These are phyloP conservation scores for Cydia splendana DNA, from an alignment of 1,140 invertebrate genomes.

Conservation along the genomic window DNA sequence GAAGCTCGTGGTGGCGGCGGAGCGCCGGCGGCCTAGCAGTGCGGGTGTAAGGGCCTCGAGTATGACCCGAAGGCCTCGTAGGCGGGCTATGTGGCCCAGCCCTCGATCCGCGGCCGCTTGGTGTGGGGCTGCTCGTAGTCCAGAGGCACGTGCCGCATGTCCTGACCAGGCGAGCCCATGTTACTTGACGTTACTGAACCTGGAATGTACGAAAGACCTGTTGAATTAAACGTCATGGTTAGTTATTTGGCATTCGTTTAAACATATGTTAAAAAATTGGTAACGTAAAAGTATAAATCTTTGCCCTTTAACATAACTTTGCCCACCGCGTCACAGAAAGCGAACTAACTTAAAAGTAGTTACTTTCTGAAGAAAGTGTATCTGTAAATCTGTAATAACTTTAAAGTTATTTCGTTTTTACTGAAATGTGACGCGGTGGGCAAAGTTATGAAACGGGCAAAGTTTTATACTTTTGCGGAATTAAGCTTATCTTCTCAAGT, in stretches of 20 bases:
- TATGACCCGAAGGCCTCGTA: conserved; percentile 76
- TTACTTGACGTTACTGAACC: conserved; percentile 89
- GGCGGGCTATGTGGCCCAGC: conserved; percentile 90
- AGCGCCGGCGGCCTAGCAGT: conserved; percentile 59
- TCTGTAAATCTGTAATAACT: too few species aligned
- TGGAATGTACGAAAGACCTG: conserved; percentile 58
- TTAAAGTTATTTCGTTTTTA: too few species aligned
- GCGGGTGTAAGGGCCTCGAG: conserved; percentile 71
- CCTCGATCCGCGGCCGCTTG: conserved; percentile 91
- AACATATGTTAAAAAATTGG: conserved; percentile 1
- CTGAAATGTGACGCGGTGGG: too few species aligned
- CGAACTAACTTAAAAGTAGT: too few species aligned
- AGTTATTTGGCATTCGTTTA: not conserved
- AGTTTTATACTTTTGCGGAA: too few species aligned
- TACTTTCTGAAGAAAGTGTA: too few species aligned
- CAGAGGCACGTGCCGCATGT: conserved; percentile 80
- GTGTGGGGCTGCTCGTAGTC: conserved; percentile 91
- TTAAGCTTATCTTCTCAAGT: too few species aligned
- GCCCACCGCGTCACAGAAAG: too few species aligned
- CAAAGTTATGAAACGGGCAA: too few species aligned
- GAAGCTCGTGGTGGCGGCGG: conserved; percentile 36
- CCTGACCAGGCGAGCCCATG: conserved; percentile 85
- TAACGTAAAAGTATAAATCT: too few species aligned
- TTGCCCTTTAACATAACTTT: too few species aligned
- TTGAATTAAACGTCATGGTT: conserved; percentile 17